Conservation (phyloP, 2,113 vertebrate species). For the Apistogramma diplotaenia region DNA sequence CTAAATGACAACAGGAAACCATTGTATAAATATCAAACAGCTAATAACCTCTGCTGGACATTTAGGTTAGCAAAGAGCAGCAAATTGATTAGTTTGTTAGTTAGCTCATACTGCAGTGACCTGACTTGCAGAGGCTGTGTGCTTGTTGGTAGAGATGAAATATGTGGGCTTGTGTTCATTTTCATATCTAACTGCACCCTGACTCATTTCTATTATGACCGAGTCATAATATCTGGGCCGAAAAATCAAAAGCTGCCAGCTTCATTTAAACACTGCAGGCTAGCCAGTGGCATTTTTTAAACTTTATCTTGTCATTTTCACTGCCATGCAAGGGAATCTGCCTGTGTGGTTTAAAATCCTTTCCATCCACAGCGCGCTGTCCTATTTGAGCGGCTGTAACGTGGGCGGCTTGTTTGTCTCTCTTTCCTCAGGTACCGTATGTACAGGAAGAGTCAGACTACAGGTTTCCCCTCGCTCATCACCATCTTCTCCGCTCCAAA, state of each 20-base stretch:
- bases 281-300: not conserved
- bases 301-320: not conserved
- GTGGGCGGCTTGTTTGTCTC: constrained; percentile 28
- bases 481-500: constrained; percentile 85
- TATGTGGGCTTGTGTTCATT: not conserved
- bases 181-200: not conserved
- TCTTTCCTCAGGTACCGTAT: constrained; percentile 77
- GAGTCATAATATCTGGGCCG: not conserved
- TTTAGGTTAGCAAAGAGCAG: not conserved
- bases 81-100: not conserved
- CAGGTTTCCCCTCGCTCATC: constrained; percentile 84
- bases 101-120: not conserved
- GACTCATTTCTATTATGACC: too few species aligned
- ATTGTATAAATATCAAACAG: too few species aligned
- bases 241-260: not conserved
- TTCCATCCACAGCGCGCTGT: not conserved
- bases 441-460: constrained; percentile 85
- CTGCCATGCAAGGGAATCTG: not conserved
- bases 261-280: not conserved
- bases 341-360: constrained; percentile 22
- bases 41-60: too few species aligned
- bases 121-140: not conserved
- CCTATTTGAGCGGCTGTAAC: constrained; percentile 7
- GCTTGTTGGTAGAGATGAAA: not conserved
- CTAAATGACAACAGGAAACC: too few species aligned